Conservation (phyloP, 2,888 invertebrate genomes). For the Nephrotoma guestfalica region DNA sequence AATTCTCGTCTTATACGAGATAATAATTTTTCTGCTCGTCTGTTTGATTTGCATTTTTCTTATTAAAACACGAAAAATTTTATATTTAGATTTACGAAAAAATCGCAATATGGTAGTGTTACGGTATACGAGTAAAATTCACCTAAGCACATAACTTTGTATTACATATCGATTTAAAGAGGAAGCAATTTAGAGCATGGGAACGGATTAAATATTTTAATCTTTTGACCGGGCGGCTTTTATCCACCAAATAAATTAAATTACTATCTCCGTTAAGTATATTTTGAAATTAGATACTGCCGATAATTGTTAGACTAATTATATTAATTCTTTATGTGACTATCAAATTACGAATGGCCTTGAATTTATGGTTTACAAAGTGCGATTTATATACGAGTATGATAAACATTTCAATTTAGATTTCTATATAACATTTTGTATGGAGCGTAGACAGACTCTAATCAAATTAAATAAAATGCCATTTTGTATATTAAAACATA, state of each 20-base stretch:
- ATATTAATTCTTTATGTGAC: background rate
- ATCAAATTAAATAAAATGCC: background rate
- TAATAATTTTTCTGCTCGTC: background rate
- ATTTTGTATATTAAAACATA: background rate
- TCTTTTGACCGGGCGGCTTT: too few species aligned
- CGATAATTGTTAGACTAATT: background rate
- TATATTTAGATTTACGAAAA: background rate
- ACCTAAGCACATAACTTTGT: too few species aligned
- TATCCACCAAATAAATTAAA: background rate
- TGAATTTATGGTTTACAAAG: background rate
- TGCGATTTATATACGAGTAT: background rate
- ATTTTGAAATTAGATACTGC: background rate
- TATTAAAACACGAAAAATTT: background rate
- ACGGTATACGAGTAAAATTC: too few species aligned
- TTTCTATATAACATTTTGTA: background rate
- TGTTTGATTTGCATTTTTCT: background rate
- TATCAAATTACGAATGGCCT: background rate
- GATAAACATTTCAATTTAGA: background rate
- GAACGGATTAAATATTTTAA: too few species aligned
- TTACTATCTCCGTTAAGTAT: background rate
- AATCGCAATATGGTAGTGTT: background rate
- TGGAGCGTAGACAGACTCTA: background rate
- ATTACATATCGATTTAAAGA: too few species aligned
- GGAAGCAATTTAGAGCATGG: too few species aligned
- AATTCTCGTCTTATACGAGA: background rate